These are phyloP conservation scores for Dreissena rostriformis DNA, from an alignment of 1,140 invertebrate genomes.

Conservation along the genomic window DNA sequence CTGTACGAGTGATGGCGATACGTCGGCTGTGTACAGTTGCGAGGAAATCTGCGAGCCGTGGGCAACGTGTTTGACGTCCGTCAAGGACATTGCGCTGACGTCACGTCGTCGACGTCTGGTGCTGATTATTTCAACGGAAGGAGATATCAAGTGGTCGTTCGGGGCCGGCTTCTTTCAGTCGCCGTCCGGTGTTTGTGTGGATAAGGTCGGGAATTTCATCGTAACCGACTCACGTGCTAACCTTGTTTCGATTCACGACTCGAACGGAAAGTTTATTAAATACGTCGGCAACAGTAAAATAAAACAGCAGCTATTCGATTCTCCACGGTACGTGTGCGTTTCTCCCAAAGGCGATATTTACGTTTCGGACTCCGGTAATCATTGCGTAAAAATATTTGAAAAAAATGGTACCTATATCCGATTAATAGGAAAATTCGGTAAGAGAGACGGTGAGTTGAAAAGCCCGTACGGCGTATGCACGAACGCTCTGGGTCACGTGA, in stretches of 20 bases:
- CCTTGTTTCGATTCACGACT: conserved; percentile 40
- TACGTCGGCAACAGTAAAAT: conserved; percentile 15
- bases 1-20: no score
- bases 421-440: conserved; percentile 88
- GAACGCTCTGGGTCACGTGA: conserved; percentile 91
- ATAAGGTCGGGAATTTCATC: conserved; percentile 31
- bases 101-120: no score
- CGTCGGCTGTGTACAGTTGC: no score
- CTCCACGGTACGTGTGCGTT: no score
- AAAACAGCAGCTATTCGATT: no score
- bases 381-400: conserved; percentile 66
- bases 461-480: conserved; percentile 87
- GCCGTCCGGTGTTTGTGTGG: conserved; percentile 53
- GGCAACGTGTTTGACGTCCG: conserved; percentile 23
- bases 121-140: no score
- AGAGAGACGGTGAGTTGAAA: no score
- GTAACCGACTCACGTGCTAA: conserved; percentile 48
- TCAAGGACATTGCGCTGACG: conserved; percentile 48
- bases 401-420: conserved; percentile 67
- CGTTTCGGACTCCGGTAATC: no score
- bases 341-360: no score
- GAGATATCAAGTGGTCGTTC: conserved; percentile 42
- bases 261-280: conserved; percentile 20
- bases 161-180: conserved; percentile 40
- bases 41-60: conserved; percentile 57